Conservation (phyloP, 2,113 vertebrate genomes). For the Penelope pileata region DNA sequence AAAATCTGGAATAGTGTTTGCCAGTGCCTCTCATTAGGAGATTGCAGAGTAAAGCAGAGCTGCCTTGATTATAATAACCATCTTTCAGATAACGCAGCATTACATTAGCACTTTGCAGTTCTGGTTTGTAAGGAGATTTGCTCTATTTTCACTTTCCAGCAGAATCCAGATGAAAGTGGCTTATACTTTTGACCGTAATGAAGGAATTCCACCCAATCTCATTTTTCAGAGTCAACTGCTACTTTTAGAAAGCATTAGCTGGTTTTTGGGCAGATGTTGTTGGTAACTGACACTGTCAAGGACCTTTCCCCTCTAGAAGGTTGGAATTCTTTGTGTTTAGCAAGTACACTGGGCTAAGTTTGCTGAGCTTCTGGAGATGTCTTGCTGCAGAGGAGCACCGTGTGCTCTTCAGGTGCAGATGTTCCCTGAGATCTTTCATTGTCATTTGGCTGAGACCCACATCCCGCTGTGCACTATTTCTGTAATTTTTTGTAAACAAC, state of each 20-base stretch:
- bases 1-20: conserved; percentile 7
- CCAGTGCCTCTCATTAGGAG: conserved; percentile 45
- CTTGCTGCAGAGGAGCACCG: neutral
- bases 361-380: neutral
- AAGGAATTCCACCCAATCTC: neutral
- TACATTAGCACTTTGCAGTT: conserved; percentile 16
- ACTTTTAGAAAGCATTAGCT: neutral
- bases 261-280: neutral
- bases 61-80: conserved; percentile 60
- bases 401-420: neutral
- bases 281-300: rapidly evolving
- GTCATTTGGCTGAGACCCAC: neutral
- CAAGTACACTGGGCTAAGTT: neutral
- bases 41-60: conserved; percentile 4
- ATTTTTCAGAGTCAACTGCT: neutral
- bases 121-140: conserved; percentile 37
- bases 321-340: neutral
- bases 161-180: conserved; percentile 1
- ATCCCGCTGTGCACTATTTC: rapidly evolving
- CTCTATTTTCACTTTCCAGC: conserved; percentile 36
- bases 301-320: no score
- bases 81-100: conserved; percentile 41
- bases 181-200: neutral
- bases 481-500: neutral
- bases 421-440: neutral